A percentile compares a stretch with the other conserved stretches of the same genome.
Evolutionary conservation across 2,113 vertebrate species (phyloP).

Genomic region (Jaculus jaculus): DNA sequence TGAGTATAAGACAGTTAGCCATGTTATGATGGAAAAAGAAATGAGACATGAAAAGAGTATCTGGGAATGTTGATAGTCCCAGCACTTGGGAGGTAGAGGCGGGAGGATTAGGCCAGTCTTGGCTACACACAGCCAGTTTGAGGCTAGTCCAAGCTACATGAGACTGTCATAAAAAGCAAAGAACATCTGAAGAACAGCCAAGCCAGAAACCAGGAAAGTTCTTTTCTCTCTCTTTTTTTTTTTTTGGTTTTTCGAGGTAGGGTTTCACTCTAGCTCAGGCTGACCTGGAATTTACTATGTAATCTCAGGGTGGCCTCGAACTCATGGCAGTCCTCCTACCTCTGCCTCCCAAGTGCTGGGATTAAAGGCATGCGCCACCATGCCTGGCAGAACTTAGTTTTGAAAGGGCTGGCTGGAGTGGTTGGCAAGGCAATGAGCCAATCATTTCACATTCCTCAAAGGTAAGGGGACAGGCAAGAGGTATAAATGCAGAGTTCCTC

Average conservation of each 20-base stretch:
- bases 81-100: neutral
- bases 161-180: neutral
- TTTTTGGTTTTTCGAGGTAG: too few species aligned
- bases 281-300: too few species aligned
- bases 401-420: neutral
- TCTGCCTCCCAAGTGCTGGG: too few species aligned
- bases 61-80: too few species aligned
- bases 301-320: too few species aligned
- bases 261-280: too few species aligned
- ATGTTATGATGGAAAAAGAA: neutral
- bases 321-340: too few species aligned
- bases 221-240: too few species aligned
- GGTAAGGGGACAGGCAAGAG: neutral
- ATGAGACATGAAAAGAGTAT: neutral
- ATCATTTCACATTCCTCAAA: constrained; percentile 23
- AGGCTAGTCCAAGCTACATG: neutral
- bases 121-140: neutral
- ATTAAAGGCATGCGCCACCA: too few species aligned
- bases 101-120: neutral
- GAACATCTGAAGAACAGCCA: neutral
- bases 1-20: neutral
- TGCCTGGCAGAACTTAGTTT: too few species aligned
- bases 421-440: neutral
- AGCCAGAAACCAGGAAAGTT: neutral
- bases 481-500: neutral